A percentile compares a stretch with the other conserved stretches of the same genome.
These are phyloP conservation scores for Tipula unca DNA, from an alignment of 2,888 invertebrate genomes.

Conservation along the genomic window DNA sequence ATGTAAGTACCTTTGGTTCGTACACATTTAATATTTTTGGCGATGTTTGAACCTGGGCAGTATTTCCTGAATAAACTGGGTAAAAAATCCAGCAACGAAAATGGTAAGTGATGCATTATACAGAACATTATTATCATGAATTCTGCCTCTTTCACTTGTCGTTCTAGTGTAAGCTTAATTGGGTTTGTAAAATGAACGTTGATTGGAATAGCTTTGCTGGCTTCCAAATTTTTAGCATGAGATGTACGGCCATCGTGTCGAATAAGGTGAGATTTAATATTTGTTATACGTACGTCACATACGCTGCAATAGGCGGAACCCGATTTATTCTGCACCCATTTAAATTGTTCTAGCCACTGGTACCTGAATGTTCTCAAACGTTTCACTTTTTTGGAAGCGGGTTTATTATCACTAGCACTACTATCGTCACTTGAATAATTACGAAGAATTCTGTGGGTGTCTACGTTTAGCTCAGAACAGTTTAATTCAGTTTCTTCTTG, in stretches of 20 bases:
- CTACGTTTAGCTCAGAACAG: too few relatives aligned
- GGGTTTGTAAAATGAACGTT: not conserved
- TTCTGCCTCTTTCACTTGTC: not conserved
- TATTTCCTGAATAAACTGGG: not conserved
- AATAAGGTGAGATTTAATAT: too few relatives aligned
- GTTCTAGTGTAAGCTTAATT: not conserved
- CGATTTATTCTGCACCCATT: not conserved
- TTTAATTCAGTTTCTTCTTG: too few relatives aligned
- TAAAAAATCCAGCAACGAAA: not conserved
- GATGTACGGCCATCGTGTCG: not conserved
- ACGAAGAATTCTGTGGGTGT: too few relatives aligned
- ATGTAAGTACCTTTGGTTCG: not conserved
- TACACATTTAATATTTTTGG: too few relatives aligned
- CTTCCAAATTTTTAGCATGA: not conserved
- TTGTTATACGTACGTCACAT: not conserved
- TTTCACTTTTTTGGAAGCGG: not conserved
- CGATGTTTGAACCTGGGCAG: too few relatives aligned
- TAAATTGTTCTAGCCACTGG: not conserved
- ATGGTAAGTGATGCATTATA: too few relatives aligned
- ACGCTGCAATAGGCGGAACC: too few relatives aligned
- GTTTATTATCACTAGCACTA: not conserved
- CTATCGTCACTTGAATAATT: too few relatives aligned
- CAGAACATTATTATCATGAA: too few relatives aligned
- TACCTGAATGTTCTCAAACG: not conserved
- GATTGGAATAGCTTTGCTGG: not conserved